Conservation (phyloP, 2,888 invertebrate species). For the Oegoconia quadripuncta region DNA sequence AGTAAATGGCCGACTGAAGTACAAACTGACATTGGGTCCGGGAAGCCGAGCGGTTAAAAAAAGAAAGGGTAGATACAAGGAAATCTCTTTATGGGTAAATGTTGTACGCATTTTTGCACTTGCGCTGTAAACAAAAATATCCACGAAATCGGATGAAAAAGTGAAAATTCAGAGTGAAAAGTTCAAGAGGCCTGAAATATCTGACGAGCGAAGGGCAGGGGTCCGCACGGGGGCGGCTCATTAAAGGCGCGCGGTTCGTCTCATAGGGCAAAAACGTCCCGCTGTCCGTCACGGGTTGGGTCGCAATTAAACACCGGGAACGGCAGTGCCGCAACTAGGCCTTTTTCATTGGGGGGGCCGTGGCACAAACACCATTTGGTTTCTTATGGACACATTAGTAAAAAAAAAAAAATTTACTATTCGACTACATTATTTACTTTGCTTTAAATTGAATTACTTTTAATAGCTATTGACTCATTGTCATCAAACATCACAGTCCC, state of each 20-base stretch:
- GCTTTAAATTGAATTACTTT: no score
- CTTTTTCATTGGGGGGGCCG: background rate
- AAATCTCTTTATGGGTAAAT: background rate
- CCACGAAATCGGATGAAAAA: constrained; percentile 17
- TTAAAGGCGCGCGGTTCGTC: constrained; percentile 15
- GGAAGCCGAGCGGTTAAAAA: no score
- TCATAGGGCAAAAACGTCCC: constrained; percentile 52
- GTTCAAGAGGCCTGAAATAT: constrained; percentile 21
- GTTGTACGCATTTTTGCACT: constrained; percentile 4
- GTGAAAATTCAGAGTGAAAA: constrained; percentile 24
- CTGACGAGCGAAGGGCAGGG: constrained; percentile 12
- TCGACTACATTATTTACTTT: no score
- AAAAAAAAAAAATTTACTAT: no score
- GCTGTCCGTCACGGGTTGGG: constrained; percentile 64
- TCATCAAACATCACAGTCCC: no score
- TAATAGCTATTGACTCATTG: no score
- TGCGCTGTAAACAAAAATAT: constrained; percentile 7
- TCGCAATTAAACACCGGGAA: constrained; percentile 67
- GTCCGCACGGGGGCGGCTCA: constrained; percentile 14
- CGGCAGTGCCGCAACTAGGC: constrained; percentile 5
- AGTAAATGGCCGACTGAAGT: no score
- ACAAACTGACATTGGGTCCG: no score
- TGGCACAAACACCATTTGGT: no score
- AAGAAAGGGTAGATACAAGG: no score
- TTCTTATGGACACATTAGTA: no score